Percentiles rank a stretch among this genome's conserved stretches.
Evolutionary conservation across 2,113 vertebrate genomes (phyloP).

Genomic region (Fregetta grallaria): DNA sequence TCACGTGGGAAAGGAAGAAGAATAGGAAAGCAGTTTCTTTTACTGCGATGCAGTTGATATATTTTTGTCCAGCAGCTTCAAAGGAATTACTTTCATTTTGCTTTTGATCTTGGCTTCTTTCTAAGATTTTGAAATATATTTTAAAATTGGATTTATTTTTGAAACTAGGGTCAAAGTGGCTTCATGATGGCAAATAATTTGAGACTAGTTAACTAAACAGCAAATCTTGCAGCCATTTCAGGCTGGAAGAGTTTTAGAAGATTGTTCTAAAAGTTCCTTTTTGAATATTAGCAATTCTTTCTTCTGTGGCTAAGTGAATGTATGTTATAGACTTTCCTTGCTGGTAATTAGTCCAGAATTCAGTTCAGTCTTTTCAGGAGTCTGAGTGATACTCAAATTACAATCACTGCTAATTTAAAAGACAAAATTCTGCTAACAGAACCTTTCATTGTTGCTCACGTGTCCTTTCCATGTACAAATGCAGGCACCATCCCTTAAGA

Average conservation of each 20-base stretch:
- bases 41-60: background rate
- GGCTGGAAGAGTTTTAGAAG: background rate
- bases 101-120: background rate
- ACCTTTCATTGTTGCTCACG: background rate
- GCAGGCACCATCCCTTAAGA: background rate
- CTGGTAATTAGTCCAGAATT: background rate
- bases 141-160: background rate
- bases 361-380: background rate
- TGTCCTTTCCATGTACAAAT: background rate
- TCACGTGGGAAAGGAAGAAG: background rate
- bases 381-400: background rate
- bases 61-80: background rate
- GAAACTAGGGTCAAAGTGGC: background rate
- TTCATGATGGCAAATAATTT: background rate
- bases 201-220: background rate
- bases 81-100: background rate
- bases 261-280: background rate
- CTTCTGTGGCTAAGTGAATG: background rate
- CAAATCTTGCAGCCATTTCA: background rate
- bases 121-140: background rate
- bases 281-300: background rate
- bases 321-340: background rate
- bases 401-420: background rate
- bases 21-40: background rate
- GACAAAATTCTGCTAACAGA: background rate